Evolutionary conservation across 2,113 vertebrate species (phyloP).

Genomic region (Mesitornis unicolor): DNA sequence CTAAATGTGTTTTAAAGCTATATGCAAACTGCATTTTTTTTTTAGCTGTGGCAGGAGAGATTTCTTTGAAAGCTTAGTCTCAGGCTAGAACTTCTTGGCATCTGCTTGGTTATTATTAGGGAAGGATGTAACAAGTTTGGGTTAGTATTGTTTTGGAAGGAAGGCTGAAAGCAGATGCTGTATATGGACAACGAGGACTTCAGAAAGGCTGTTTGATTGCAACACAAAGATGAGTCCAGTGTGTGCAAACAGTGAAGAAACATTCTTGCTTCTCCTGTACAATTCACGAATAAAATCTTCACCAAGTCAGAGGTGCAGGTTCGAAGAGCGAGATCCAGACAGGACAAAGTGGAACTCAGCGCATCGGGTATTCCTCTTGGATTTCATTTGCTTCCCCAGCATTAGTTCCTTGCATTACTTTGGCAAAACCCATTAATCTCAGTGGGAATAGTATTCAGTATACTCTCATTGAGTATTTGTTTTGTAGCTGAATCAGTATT

Average conservation of each 20-base stretch:
- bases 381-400: not conserved
- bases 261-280: not conserved
- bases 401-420: not conserved
- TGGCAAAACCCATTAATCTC: not conserved
- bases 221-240: not conserved
- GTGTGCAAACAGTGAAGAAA: not conserved
- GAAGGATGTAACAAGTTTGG: not conserved
- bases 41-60: not conserved
- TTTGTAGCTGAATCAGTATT: not conserved
- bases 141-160: not conserved
- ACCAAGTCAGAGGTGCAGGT: fast-evolving
- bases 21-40: not conserved
- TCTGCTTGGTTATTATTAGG: not conserved
- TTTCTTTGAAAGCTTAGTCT: not conserved
- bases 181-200: not conserved
- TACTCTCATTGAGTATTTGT: not conserved
- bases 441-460: not conserved
- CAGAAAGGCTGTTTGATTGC: not conserved
- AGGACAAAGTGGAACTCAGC: not conserved
- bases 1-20: not conserved
- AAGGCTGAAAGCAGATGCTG: not conserved
- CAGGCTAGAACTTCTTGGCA: not conserved
- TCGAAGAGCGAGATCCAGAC: not conserved
- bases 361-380: not conserved
- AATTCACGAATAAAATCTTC: not conserved